Conservation (phyloP, 2,888 invertebrate species). For the Melieria crassipennis region DNA sequence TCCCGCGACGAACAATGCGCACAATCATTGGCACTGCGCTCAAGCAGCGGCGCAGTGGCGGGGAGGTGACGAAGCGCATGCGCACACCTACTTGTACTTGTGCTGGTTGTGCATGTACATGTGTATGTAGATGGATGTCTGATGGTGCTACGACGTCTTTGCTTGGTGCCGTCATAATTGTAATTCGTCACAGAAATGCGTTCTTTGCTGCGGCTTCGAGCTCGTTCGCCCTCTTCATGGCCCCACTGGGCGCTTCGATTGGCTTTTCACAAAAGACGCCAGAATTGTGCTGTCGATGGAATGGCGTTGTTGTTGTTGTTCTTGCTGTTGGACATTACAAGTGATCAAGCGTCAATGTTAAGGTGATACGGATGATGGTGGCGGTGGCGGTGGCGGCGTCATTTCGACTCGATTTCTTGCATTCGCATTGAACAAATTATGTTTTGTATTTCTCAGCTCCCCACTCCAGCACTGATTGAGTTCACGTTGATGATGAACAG, state of each 20-base stretch:
- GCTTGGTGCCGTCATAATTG: slow-evolving; percentile 24
- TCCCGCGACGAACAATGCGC: background rate
- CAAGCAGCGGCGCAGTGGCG: background rate
- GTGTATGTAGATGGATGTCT: background rate
- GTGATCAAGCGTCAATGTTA: slow-evolving; percentile 42
- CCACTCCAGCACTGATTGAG: slow-evolving; percentile 24
- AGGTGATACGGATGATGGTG: slow-evolving; percentile 6
- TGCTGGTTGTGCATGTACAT: background rate
- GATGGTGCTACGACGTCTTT: slow-evolving; percentile 4
- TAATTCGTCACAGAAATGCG: slow-evolving; percentile 47
- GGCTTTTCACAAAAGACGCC: slow-evolving; percentile 28
- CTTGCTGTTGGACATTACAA: slow-evolving; percentile 41
- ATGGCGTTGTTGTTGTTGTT: background rate
- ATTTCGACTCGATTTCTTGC: background rate
- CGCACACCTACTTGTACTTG: background rate
- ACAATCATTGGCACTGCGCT: slow-evolving; percentile 13
- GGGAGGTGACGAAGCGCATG: background rate
- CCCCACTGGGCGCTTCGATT: slow-evolving; percentile 19
- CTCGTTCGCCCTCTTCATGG: background rate
- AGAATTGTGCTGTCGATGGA: background rate
- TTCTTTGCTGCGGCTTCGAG: slow-evolving; percentile 21
- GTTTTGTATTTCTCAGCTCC: slow-evolving; percentile 27
- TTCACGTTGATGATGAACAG: slow-evolving; percentile 37
- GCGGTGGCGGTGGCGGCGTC: background rate
- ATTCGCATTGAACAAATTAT: background rate